Conservation (phyloP, 2,113 vertebrate genomes). For the Lepus americanus region DNA sequence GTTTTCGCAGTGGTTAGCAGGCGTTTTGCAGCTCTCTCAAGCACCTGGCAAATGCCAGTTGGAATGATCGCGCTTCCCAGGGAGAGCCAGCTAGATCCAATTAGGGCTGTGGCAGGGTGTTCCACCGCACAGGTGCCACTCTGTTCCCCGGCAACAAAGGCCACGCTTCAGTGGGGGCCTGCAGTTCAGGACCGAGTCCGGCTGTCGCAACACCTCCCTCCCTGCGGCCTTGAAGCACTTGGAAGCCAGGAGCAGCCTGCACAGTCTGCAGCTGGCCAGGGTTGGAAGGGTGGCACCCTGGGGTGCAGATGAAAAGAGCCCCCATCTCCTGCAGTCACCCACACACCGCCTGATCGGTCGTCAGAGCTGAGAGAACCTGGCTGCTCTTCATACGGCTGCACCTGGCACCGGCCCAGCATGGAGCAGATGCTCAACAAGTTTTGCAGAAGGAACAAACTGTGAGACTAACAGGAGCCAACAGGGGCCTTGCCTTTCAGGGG, state of each 20-base stretch:
- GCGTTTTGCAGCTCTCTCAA: constrained; percentile 52
- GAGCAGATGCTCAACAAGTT: neutral
- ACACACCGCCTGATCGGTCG: neutral
- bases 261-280: neutral
- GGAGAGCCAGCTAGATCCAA: constrained; percentile 52
- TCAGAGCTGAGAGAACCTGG: neutral
- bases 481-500: neutral
- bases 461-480: neutral
- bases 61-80: constrained; percentile 50
- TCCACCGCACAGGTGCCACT: neutral
- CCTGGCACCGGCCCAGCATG: neutral
- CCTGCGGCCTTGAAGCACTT: neutral
- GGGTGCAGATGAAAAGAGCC: neutral
- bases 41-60: constrained; percentile 64
- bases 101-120: neutral
- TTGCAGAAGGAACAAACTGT: neutral
- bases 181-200: neutral
- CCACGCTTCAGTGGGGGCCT: neutral
- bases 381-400: neutral
- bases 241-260: neutral
- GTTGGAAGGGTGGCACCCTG: neutral
- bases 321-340: neutral
- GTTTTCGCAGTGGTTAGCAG: constrained; percentile 14
- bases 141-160: neutral
- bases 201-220: neutral